Base-by-base conservation (phyloP, 2,113 vertebrate genomes). In the Alaudala cheleensis region DNA sequence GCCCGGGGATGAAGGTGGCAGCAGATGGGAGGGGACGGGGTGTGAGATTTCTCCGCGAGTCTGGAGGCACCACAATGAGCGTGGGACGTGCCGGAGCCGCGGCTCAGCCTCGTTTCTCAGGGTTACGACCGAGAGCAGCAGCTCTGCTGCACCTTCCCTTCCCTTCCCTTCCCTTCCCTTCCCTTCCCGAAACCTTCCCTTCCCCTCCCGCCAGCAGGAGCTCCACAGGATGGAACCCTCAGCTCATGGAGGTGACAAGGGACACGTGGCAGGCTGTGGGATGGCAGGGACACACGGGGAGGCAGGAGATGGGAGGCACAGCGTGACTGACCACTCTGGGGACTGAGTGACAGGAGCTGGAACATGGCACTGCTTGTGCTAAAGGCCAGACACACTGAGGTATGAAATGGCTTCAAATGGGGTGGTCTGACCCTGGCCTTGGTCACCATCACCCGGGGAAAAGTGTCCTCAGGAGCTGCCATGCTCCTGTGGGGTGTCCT, bases 211-310 rank as follows among this genome's bases (percentile, higher is more conserved):
- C 9, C 34, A 71, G 76, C 60, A 31, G 33, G 39, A 5, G 26
- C 69, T 12, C 28, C 14, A 4, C 24, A 4, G 2, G 10, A 1
- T 6, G 54, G 82, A 33, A 53, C 50, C 1, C 54, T 77, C 1
- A 8, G 60, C 22, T 70, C 42, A 12, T 39, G 24, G 21, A 0
- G 0, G 1, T 2, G 44, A 14, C 42, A 34, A 1, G 7, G 18
- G 66, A 8, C 33, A 20, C 0, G 5, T 39, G 37, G 25, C 6
- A 6, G 45, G 49, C 34, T n/a, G 29, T 4, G 14, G 5, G 19
- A 4, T 12, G 29, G 45, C 42, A 16, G 34, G 17, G 42, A 74
- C 45, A 24, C 24, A 5, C 20, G 1, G 6, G 2, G 24, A 37
- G 42, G 23, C 2, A 5, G 39, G 24, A 29, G 82, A 33, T 25